phyloP scores from a whole-genome alignment of 2,797 vertebrate species.

The Brachymystax lenok region DNA sequence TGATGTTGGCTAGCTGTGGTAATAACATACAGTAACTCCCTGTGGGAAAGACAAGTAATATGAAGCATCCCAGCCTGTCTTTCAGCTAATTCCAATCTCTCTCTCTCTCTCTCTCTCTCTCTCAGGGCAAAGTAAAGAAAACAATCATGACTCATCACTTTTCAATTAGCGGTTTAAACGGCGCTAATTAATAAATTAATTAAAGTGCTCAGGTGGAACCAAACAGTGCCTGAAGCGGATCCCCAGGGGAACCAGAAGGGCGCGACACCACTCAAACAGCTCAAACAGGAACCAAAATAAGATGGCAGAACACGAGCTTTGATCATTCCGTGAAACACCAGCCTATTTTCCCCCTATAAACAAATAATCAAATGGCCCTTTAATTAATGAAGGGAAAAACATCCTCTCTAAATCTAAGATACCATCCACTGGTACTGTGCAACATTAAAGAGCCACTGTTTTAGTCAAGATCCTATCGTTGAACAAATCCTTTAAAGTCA shows the following conservation, averaged over 20 bases:
- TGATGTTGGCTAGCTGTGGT: background rate
- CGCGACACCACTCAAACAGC: constrained; percentile 23
- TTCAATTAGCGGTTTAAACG: constrained; percentile 52
- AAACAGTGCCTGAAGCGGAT: constrained; percentile 30
- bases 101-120: background rate
- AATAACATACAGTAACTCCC: background rate
- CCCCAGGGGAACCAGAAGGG: constrained; percentile 20
- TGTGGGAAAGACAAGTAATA: background rate
- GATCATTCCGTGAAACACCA: constrained; percentile 24
- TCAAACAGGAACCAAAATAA: constrained; percentile 46
- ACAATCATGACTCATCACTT: constrained; percentile 48
- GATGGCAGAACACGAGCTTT: constrained; percentile 33
- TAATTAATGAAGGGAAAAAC: background rate
- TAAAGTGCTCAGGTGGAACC: constrained; percentile 45
- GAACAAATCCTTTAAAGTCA: background rate
- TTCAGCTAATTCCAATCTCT: background rate
- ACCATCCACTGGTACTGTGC: constrained; percentile 17
- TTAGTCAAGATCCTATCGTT: background rate
- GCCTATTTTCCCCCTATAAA: constrained; percentile 56
- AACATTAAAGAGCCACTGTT: constrained; percentile 38
- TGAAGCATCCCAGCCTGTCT: background rate
- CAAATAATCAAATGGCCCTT: constrained; percentile 43
- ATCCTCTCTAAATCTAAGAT: constrained; percentile 33
- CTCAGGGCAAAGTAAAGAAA: constrained; percentile 28
- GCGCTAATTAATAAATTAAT: constrained; percentile 63